Conservation (phyloP, 2,888 invertebrate species). For the Argyresthia albistria region DNA sequence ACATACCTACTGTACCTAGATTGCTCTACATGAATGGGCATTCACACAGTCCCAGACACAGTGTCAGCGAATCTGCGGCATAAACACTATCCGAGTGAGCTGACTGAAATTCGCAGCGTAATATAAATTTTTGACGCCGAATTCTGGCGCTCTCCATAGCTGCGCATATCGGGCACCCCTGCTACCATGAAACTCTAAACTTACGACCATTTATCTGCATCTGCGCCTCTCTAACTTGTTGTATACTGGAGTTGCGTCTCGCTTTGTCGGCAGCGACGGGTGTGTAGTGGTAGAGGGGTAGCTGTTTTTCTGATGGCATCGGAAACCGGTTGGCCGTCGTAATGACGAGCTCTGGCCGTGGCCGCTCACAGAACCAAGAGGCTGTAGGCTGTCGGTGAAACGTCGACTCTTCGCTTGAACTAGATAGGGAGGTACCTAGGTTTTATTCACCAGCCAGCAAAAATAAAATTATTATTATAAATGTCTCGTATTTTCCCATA, state of each 20-base stretch:
- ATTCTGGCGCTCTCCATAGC: conserved; percentile 45
- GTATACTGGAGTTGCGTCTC: background rate
- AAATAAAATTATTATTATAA: no score
- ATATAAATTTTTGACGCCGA: conserved; percentile 55
- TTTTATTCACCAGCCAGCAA: no score
- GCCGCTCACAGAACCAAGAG: background rate
- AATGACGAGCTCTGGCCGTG: conserved; percentile 25
- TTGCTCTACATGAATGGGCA: no score
- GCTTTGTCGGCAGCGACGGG: conserved; percentile 9
- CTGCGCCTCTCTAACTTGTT: background rate
- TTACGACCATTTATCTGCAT: background rate
- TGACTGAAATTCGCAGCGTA: conserved; percentile 37
- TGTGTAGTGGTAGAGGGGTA: conserved; percentile 40
- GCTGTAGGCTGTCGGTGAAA: background rate
- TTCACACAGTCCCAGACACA: background rate
- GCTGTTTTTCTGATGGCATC: conserved; percentile 68
- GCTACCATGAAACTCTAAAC: conserved; percentile 29
- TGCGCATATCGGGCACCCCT: conserved; percentile 40
- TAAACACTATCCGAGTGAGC: conserved; percentile 13
- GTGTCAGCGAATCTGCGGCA: conserved; percentile 6
- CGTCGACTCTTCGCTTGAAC: background rate
- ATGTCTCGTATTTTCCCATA: no score
- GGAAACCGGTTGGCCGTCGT: conserved; percentile 67
- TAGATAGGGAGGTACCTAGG: no score
- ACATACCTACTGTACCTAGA: no score